Percentiles rank a stretch among this genome's conserved stretches.
Conservation (phyloP, 2,113 vertebrate species). For the Morone saxatilis region DNA sequence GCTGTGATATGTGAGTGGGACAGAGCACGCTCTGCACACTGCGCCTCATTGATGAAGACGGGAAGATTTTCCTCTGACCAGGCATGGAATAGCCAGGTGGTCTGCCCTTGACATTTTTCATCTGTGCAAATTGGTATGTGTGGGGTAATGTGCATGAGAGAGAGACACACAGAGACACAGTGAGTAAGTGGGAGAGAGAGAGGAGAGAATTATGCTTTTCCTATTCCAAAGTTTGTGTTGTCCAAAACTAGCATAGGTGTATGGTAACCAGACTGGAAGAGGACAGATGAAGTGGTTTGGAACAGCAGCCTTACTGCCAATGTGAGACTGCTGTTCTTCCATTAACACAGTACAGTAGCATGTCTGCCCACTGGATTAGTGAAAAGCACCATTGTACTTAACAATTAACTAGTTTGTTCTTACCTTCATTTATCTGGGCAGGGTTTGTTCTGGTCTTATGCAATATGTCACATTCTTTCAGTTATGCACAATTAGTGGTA, state of each 20-base stretch:
- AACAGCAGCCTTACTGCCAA: slow-evolving; percentile 69
- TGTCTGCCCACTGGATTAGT: slow-evolving; percentile 65
- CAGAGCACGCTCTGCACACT: slow-evolving; percentile 73
- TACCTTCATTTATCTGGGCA: slow-evolving; percentile 71
- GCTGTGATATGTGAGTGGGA: slow-evolving; percentile 79
- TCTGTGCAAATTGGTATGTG: slow-evolving; percentile 76
- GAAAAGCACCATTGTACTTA: slow-evolving; percentile 80
- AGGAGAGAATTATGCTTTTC: slow-evolving; percentile 72
- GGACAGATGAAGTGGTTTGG: slow-evolving; percentile 80
- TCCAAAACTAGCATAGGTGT: slow-evolving; percentile 82
- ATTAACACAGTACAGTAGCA: slow-evolving; percentile 74
- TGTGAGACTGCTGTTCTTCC: slow-evolving; percentile 74
- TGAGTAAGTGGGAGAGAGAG: slow-evolving; percentile 49
- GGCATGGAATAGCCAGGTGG: slow-evolving; percentile 79
- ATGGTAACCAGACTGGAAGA: slow-evolving; percentile 73
- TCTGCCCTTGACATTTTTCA: slow-evolving; percentile 81
- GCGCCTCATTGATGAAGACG: slow-evolving; percentile 81
- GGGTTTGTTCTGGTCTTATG: slow-evolving; percentile 68
- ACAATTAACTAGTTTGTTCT: slow-evolving; percentile 80
- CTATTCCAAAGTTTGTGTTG: slow-evolving; percentile 71
- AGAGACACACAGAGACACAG: slow-evolving; percentile 31
- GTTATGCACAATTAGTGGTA: slow-evolving; percentile 44
- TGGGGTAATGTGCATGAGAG: slow-evolving; percentile 70
- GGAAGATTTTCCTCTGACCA: slow-evolving; percentile 78
- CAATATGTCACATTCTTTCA: slow-evolving; percentile 74